Percentiles rank a stretch among this genome's conserved stretches.
Conservation (phyloP, 2,888 invertebrate genomes). For the Eupelmus urozonus region DNA sequence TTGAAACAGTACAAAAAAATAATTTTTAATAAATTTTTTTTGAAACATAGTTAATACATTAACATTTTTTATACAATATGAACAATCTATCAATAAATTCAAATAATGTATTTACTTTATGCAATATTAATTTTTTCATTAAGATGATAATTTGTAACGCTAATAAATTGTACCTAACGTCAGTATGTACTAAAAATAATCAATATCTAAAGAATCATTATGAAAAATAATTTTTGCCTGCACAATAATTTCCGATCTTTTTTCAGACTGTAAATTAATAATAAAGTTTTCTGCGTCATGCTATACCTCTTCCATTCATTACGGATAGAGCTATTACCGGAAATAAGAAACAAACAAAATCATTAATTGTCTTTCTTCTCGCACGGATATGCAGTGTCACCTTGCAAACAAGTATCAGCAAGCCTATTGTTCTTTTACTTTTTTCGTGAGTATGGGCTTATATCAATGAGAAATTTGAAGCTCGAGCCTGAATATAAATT, state of each 20-base stretch:
- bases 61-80: too few species aligned
- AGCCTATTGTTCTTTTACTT: background rate
- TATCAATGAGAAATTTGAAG: slow-evolving; percentile 11
- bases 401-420: background rate
- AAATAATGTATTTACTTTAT: too few species aligned
- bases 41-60: too few species aligned
- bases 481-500: background rate
- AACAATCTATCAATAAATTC: too few species aligned
- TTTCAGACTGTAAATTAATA: background rate
- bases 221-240: background rate
- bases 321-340: background rate
- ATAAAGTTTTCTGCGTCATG: background rate
- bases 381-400: background rate
- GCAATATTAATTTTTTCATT: too few species aligned
- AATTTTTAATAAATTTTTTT: too few species aligned
- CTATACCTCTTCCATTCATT: background rate
- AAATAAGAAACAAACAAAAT: slow-evolving; percentile 5
- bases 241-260: background rate
- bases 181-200: background rate
- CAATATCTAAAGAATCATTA: background rate
- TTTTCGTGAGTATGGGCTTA: slow-evolving; percentile 6
- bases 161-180: too few species aligned
- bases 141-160: too few species aligned
- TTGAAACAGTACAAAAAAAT: too few species aligned
- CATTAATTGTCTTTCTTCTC: slow-evolving; percentile 9